These are phyloP conservation scores for Spilogale gracilis DNA, from an alignment of 2,113 vertebrate species.

Conservation along the genomic window DNA sequence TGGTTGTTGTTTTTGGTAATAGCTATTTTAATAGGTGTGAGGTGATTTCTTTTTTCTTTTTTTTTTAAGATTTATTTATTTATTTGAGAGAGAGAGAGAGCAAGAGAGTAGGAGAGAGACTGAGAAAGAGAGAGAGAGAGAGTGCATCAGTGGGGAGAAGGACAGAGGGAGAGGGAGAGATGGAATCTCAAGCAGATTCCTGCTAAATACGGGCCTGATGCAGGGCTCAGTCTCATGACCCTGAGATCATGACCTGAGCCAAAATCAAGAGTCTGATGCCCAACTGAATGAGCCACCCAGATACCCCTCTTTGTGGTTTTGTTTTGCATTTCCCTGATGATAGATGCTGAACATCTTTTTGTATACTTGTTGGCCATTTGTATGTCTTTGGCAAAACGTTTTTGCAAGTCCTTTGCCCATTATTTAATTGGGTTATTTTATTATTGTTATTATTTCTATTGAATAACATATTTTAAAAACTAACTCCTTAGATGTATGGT, in stretches of 20 bases:
- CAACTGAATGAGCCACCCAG: background rate
- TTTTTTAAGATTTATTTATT: background rate
- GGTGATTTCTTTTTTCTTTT: background rate
- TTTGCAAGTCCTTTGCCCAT: background rate
- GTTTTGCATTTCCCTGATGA: background rate
- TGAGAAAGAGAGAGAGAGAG: background rate
- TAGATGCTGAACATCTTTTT: background rate
- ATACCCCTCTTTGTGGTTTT: background rate
- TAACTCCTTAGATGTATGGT: background rate
- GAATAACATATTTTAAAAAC: background rate
- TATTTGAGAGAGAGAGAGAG: background rate
- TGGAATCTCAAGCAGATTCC: background rate
- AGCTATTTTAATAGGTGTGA: background rate
- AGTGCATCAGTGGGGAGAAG: background rate
- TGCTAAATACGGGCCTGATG: background rate
- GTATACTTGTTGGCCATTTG: background rate
- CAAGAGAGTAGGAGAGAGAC: background rate
- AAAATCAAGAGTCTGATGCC: background rate
- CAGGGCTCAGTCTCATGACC: background rate
- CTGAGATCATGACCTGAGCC: background rate
- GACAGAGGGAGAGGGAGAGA: background rate
- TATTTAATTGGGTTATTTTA: background rate
- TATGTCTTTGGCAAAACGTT: background rate
- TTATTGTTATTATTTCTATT: background rate
- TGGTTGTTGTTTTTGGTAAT: background rate